Evolutionary conservation across 2,797 vertebrate genomes (phyloP).

Genomic region (Coccyzus lansbergi): DNA sequence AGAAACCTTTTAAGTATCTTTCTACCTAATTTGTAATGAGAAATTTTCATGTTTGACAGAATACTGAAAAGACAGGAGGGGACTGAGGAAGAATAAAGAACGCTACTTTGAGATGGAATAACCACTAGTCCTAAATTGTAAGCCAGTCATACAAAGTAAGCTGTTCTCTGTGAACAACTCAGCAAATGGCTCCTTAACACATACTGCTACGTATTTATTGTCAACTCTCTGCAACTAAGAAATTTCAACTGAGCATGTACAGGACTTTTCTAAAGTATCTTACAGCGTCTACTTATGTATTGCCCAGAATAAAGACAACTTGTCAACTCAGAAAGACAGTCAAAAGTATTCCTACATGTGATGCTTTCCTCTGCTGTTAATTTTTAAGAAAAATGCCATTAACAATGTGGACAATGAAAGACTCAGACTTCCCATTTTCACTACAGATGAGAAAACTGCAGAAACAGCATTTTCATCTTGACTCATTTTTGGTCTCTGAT

Average conservation of each 20-base stretch:
- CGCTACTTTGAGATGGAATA: background rate
- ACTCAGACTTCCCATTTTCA: background rate
- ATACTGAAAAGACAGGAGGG: background rate
- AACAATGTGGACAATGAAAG: background rate
- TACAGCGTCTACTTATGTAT: fast-evolving
- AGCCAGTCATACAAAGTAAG: background rate
- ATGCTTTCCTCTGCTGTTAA: background rate
- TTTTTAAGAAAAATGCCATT: background rate
- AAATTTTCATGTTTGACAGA: constrained; percentile 26
- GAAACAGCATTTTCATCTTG: background rate
- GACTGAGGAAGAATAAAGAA: background rate
- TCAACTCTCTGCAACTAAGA: background rate
- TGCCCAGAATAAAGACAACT: background rate
- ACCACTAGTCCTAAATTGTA: background rate
- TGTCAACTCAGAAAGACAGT: background rate
- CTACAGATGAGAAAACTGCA: background rate
- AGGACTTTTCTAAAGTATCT: background rate
- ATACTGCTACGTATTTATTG: background rate
- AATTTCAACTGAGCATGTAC: background rate
- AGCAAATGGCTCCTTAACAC: background rate
- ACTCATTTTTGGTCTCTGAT: background rate
- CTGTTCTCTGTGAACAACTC: background rate
- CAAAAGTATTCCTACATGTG: background rate
- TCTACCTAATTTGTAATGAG: constrained; percentile 11
- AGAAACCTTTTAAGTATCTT: background rate